A percentile compares a stretch with the other conserved stretches of the same genome.
phyloP scores from a whole-genome alignment of 2,888 invertebrate genomes.

The Trichopria drosophilae region DNA sequence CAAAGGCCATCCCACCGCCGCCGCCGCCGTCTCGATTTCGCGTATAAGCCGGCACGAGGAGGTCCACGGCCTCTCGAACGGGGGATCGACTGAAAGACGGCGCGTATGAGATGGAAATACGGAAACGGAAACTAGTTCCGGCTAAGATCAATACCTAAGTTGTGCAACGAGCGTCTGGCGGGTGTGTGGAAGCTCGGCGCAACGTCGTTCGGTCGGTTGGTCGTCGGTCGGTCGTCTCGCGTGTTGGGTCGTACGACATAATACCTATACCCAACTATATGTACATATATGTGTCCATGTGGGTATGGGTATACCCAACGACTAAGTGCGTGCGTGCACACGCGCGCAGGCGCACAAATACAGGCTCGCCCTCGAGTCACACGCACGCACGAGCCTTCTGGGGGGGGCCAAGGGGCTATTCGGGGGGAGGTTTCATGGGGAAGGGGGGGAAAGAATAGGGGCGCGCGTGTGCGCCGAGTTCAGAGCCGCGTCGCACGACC shows the following conservation, averaged over 20 bases:
- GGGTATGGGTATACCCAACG: background rate
- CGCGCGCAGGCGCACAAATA: slow-evolving; percentile 12
- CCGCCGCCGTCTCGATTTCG: slow-evolving; percentile 2
- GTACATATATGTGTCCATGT: slow-evolving; percentile 6
- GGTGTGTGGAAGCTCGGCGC: slow-evolving; percentile 36
- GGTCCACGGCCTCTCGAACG: slow-evolving; percentile 20
- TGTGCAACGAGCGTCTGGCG: slow-evolving; percentile 48
- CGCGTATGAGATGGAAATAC: slow-evolving; percentile 40
- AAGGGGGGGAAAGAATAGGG: too few relatives aligned
- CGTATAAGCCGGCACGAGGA: background rate
- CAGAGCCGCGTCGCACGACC: too few relatives aligned
- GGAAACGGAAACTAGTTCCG: slow-evolving; percentile 56
- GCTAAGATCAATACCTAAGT: slow-evolving; percentile 56
- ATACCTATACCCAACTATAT: too few relatives aligned
- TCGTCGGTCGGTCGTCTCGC: too few relatives aligned
- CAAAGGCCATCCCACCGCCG: slow-evolving; percentile 12
- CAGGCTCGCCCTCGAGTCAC: slow-evolving; percentile 17
- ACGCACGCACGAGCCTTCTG: slow-evolving; percentile 13
- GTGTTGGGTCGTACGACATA: too few relatives aligned
- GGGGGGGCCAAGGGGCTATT: too few relatives aligned
- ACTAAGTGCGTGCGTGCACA: slow-evolving; percentile 5
- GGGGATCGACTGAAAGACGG: slow-evolving; percentile 13
- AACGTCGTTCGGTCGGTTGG: too few relatives aligned
- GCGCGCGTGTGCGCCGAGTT: too few relatives aligned
- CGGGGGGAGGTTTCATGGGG: too few relatives aligned